A percentile compares a stretch with the other conserved stretches of the same genome.
Evolutionary conservation across 2,113 vertebrate genomes (phyloP).

Genomic region (Neodontobutis hainanensis): DNA sequence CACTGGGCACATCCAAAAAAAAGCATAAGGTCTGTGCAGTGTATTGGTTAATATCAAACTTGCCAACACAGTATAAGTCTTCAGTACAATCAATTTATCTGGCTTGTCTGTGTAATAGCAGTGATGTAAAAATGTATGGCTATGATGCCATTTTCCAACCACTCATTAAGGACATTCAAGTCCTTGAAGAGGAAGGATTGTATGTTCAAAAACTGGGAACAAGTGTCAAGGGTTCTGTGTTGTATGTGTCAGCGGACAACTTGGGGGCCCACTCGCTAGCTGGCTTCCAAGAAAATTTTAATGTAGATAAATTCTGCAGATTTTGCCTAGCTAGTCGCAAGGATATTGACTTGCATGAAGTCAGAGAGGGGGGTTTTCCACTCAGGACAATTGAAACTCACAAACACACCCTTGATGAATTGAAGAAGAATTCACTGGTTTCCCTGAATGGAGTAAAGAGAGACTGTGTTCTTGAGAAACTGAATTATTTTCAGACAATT

Average conservation of each 20-base stretch:
- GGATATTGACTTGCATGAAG: conserved; percentile 15
- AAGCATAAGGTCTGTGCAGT: conserved; percentile 21
- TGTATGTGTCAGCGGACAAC: conserved; percentile 37
- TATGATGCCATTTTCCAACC: conserved; percentile 31
- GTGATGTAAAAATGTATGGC: conserved; percentile 22
- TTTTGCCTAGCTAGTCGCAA: conserved; percentile 9
- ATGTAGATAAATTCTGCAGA: conserved; percentile 33
- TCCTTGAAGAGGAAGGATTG: conserved; percentile 28
- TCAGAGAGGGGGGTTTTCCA: conserved; percentile 20
- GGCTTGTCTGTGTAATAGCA: conserved; percentile 33
- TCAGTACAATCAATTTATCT: conserved; percentile 23
- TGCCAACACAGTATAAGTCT: conserved; percentile 14
- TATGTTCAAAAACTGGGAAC: conserved; percentile 17
- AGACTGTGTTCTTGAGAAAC: conserved; percentile 29
- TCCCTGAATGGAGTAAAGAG: conserved; percentile 40
- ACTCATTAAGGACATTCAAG: conserved; percentile 24
- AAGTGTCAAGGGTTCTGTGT: conserved; percentile 23
- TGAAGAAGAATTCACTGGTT: conserved; percentile 22
- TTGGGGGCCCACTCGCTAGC: conserved; percentile 31
- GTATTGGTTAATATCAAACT: conserved; percentile 24
- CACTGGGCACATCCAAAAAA: conserved; percentile 22
- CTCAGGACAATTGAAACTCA: conserved; percentile 22
- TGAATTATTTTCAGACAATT: conserved; percentile 17
- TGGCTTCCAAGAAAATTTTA: conserved; percentile 42
- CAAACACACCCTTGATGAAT: conserved; percentile 21